A percentile compares a stretch with the other conserved stretches of the same genome.
These are phyloP conservation scores for Palloptera scutellata DNA, from an alignment of 2,888 invertebrate genomes.

Conservation along the genomic window DNA sequence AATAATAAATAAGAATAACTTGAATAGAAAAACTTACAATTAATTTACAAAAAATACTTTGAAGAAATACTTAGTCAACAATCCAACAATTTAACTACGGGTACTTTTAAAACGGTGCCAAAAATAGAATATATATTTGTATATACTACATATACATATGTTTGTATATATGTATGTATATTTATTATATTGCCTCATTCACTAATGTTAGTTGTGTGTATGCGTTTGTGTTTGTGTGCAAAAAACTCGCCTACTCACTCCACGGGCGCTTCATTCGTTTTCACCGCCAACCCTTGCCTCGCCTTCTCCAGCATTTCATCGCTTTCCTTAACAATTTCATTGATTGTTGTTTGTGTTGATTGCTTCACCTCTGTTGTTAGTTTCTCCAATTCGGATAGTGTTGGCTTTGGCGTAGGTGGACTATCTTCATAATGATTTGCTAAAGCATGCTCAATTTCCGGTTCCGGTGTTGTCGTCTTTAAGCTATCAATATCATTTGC, in stretches of 20 bases:
- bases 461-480: constrained; percentile 61
- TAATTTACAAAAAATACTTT: too few species aligned
- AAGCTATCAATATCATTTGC: constrained; percentile 57
- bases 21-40: too few species aligned
- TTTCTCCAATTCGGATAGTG: constrained; percentile 54
- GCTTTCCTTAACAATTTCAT: constrained; percentile 20
- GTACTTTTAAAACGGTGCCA: background rate
- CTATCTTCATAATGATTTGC: constrained; percentile 53
- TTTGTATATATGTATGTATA: background rate
- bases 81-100: background rate
- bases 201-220: background rate
- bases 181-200: too few species aligned
- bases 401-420: constrained; percentile 60
- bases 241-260: constrained; percentile 36
- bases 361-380: constrained; percentile 38
- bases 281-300: constrained; percentile 9
- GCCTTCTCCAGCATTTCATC: constrained; percentile 15
- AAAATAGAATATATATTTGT: background rate
- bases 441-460: constrained; percentile 61
- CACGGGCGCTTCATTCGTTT: constrained; percentile 27
- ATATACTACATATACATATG: background rate
- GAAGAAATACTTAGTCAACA: background rate
- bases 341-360: constrained; percentile 19
- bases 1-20: too few species aligned
- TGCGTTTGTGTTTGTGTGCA: background rate